Evolutionary conservation across 1,140 invertebrate genomes (phyloP).

Genomic region (Conopomorpha cramerella): DNA sequence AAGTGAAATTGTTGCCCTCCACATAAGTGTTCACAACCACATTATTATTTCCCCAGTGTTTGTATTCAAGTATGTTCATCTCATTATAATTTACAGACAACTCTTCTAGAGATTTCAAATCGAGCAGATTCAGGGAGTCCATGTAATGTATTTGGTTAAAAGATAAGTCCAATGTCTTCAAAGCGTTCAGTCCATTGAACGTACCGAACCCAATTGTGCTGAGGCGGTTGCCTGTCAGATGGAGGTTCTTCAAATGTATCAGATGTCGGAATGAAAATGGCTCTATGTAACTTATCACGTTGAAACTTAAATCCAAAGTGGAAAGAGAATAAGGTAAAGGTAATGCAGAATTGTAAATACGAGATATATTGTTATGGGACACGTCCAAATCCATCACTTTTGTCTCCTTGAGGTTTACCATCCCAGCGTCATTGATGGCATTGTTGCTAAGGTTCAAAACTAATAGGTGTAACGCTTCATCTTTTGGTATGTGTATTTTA

Average conservation of each 20-base stretch:
- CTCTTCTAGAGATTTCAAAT: constrained; percentile 21
- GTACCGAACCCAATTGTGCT: constrained; percentile 25
- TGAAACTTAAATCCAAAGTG: constrained; percentile 32
- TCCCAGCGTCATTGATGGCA: constrained; percentile 21
- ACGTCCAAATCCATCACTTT: constrained; percentile 22
- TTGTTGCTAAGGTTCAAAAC: constrained; percentile 27
- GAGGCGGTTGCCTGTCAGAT: constrained; percentile 26
- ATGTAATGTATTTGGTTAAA: constrained; percentile 26
- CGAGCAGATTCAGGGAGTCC: constrained; percentile 32
- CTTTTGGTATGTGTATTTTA: constrained; percentile 18
- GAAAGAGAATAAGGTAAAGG: constrained; percentile 19
- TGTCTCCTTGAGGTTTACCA: constrained; percentile 24
- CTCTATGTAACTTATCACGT: constrained; percentile 22
- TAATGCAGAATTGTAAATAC: constrained; percentile 23
- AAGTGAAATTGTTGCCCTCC: constrained; percentile 32
- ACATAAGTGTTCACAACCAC: constrained; percentile 25
- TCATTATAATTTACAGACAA: constrained; percentile 29
- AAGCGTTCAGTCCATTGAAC: constrained; percentile 21
- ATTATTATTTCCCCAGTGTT: constrained; percentile 27
- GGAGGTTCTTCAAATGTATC: constrained; percentile 20
- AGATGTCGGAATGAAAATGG: constrained; percentile 25
- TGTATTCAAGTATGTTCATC: constrained; percentile 21
- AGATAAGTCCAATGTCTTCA: constrained; percentile 30
- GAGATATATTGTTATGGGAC: constrained; percentile 24
- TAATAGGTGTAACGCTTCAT: constrained; percentile 22